Base-by-base conservation (phyloP, 1,140 invertebrate genomes). In the Philopotamus ludificatus region DNA sequence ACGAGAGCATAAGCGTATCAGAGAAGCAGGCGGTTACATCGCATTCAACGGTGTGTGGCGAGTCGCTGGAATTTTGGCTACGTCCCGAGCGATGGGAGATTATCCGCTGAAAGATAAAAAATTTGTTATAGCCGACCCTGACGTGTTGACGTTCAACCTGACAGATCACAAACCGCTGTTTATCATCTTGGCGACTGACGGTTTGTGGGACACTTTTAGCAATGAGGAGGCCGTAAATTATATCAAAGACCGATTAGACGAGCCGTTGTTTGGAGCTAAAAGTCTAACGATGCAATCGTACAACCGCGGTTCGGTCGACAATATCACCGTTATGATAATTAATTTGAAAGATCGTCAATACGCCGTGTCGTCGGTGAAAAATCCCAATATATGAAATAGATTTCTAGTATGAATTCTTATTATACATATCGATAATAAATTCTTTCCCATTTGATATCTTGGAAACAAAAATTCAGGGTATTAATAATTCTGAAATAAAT, bases 41-140 rank as follows among this genome's bases (percentile, higher is more conserved):
- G 91, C 90, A 60, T 97, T 96, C 73, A 94, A 95, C 74, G 95
- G 95, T 51, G 95, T 98, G 0, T 98, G 95, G 94, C 81, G 96
- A 72, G 95, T 98, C 8, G 94, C 94, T 54, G 96, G 96, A 10
- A 93, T 98, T 66, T 82, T 98, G 67, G 96, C 96, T 1, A 97
- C 95, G 26, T 98, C 95, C 10, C 82, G 95, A 72, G 95, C 95
- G 1, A 81, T 97, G 59, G 96, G 95, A 21, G 95, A 98, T 80
- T 97, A 95, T 78, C 94, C 94, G 22, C 78, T 98, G 1, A 98
- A 98, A 81, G 93, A 96, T 73, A 89, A 90, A 74, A 94, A 93
- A 74, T 85, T 95, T 71, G 89, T 98, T 8, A 97, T 95, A 70
- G 94, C 95, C 1, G 92, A 96, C 75, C 96, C 96, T 20, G 95